Evolutionary conservation across 2,797 vertebrate species (phyloP).

Genomic region (Peromyscus eremicus): DNA sequence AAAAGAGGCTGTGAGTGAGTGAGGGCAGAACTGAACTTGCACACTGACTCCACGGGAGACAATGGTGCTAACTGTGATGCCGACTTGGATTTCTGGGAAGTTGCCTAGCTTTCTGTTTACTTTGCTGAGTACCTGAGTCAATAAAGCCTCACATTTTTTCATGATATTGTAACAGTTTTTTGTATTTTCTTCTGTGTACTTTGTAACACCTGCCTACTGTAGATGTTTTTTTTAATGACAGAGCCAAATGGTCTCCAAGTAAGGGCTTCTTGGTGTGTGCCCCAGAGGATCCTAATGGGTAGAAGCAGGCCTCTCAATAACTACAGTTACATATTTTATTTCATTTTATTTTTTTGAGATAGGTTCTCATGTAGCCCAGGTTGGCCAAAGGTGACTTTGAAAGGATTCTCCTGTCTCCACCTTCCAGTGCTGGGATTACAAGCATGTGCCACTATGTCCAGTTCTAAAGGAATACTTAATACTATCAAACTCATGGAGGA

Average conservation of each 20-base stretch:
- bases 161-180: conserved; percentile 42
- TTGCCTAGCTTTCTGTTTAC: conserved; percentile 43
- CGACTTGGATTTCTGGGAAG: conserved; percentile 19
- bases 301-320: background rate
- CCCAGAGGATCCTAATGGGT: background rate
- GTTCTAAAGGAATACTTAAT: conserved; percentile 17
- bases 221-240: background rate
- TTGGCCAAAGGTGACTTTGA: background rate
- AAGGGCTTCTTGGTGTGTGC: background rate
- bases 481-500: background rate
- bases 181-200: conserved; percentile 33
- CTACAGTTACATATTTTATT: background rate
- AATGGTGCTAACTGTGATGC: background rate
- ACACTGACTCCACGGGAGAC: background rate
- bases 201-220: conserved; percentile 52
- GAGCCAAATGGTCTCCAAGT: background rate
- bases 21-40: conserved; percentile 55
- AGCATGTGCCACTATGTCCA: background rate
- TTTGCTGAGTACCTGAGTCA: conserved; percentile 48
- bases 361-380: background rate
- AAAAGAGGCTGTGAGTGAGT: background rate
- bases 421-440: background rate
- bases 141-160: conserved; percentile 36
- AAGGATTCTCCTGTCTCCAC: background rate
- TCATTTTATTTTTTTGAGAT: background rate